Conservation (phyloP, 2,888 invertebrate genomes). For the Caenorhabditis zanzibari region DNA sequence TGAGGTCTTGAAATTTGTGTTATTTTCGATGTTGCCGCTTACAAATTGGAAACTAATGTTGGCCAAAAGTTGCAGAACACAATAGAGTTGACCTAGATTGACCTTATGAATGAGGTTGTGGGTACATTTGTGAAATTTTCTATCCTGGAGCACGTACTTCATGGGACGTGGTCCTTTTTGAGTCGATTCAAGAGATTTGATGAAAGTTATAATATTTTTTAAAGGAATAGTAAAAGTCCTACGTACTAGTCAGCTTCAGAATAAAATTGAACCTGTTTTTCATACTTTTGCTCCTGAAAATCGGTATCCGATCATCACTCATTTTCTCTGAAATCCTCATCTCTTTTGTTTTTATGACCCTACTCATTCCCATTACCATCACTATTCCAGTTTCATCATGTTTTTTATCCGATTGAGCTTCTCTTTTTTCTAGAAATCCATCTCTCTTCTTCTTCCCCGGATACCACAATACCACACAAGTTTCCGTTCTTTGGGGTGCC, state of each 20-base stretch:
- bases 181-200: too few species aligned
- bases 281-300: background rate
- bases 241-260: too few species aligned
- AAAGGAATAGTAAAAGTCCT: too few species aligned
- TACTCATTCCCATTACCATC: background rate
- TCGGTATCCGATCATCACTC: background rate
- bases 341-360: background rate
- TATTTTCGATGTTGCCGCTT: too few species aligned
- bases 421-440: slow-evolving; percentile 4
- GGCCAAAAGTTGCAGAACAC: slow-evolving; percentile 2
- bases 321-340: background rate
- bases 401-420: slow-evolving; percentile 20
- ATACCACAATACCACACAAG: slow-evolving; percentile 58
- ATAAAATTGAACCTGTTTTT: too few species aligned
- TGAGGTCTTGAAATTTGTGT: too few species aligned
- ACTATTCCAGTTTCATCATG: slow-evolving; percentile 28
- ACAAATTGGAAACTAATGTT: background rate
- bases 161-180: too few species aligned
- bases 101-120: background rate
- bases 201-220: too few species aligned
- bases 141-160: too few species aligned
- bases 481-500: slow-evolving; percentile 59
- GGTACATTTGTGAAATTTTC: too few species aligned
- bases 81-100: background rate
- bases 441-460: slow-evolving; percentile 22